phyloP scores from a whole-genome alignment of 2,888 invertebrate genomes.

The Leptogaster cylindrica region DNA sequence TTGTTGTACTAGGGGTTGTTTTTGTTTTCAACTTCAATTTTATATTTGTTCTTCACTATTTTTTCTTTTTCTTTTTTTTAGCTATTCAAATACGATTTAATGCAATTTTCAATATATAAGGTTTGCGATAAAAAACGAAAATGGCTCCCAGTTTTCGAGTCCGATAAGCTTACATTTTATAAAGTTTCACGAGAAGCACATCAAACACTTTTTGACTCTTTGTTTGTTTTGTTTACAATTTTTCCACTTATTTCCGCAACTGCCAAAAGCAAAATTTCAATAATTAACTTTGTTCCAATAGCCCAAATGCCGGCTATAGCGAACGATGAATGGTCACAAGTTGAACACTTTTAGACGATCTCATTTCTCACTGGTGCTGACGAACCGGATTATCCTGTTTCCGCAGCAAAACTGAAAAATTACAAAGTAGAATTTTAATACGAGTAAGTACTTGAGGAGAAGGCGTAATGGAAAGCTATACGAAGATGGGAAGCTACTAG shows the following conservation, averaged over 20 bases:
- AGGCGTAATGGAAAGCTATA: not conserved
- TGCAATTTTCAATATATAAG: slow-evolving; percentile 27
- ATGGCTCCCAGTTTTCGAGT: slow-evolving; percentile 15
- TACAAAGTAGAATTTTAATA: slow-evolving; percentile 21
- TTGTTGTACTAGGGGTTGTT: not conserved
- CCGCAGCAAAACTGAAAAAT: slow-evolving; percentile 28
- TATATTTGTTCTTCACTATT: no score
- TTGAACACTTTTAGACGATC: slow-evolving; percentile 21
- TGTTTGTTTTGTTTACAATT: no score
- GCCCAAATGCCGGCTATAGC: slow-evolving; percentile 22
- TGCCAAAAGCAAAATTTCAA: not conserved
- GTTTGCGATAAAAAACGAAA: not conserved
- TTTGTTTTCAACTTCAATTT: no score
- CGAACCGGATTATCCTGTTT: slow-evolving; percentile 35
- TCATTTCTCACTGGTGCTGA: slow-evolving; percentile 18
- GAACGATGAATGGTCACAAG: slow-evolving; percentile 16
- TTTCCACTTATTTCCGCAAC: no score
- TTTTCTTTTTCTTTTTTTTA: not conserved
- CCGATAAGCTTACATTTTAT: slow-evolving; percentile 20
- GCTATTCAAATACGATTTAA: slow-evolving; percentile 18
- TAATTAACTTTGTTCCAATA: slow-evolving; percentile 38
- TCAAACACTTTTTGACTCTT: slow-evolving; percentile 1
- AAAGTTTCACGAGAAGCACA: no score
- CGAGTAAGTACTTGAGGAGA: not conserved
- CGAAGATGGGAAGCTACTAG: not conserved